A percentile compares a stretch with the other conserved stretches of the same genome.
Conservation (phyloP, 2,797 vertebrate species). For the Semaprochilodus insignis region DNA sequence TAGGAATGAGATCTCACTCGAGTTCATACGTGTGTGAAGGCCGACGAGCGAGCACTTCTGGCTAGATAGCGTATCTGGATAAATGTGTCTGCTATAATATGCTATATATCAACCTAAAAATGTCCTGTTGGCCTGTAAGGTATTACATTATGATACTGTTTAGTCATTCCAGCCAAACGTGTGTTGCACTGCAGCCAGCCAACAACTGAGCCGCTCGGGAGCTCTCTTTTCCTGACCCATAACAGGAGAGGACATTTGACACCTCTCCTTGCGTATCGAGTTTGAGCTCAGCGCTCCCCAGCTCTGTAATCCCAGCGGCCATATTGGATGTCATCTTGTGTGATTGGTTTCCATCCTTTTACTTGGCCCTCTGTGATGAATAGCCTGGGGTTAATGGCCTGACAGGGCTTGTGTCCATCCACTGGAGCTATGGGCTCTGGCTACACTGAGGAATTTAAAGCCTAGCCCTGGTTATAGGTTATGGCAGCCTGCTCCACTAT, state of each 20-base stretch:
- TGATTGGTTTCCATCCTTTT: slow-evolving; percentile 31
- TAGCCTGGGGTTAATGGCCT: slow-evolving; percentile 25
- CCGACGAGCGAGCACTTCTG: no score
- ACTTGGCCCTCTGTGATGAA: slow-evolving; percentile 19
- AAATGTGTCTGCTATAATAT: no score
- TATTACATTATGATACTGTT: no score
- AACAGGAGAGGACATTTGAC: slow-evolving; percentile 3
- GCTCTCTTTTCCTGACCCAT: neutral
- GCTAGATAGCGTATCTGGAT: no score
- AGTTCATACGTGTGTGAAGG: no score
- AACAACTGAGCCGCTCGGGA: neutral
- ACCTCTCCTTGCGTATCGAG: neutral
- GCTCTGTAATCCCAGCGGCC: slow-evolving; percentile 15
- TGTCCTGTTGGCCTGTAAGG: no score
- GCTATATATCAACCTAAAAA: no score
- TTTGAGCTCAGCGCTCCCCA: neutral
- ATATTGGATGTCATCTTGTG: slow-evolving; percentile 6
- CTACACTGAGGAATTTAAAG: slow-evolving; percentile 31
- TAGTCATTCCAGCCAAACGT: neutral
- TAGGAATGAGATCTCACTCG: no score
- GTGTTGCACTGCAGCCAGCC: neutral
- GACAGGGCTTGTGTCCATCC: slow-evolving; percentile 13
- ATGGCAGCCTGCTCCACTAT: neutral
- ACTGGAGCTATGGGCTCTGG: slow-evolving; percentile 7
- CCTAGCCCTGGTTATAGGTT: slow-evolving; percentile 41